phyloP scores from a whole-genome alignment of 2,113 vertebrate species.

The Odontophorus gujanensis region DNA sequence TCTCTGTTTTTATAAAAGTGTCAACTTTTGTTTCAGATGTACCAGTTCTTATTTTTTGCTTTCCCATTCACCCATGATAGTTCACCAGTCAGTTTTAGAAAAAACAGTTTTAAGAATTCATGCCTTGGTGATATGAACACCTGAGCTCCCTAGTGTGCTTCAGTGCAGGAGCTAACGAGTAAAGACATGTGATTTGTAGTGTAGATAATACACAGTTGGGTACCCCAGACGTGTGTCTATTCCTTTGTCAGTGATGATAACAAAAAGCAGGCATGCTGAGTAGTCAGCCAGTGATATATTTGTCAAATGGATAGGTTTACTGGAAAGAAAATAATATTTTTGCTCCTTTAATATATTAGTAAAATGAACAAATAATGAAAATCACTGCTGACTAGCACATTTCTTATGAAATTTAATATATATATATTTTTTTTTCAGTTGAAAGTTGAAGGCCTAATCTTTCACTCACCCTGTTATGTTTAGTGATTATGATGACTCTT shows the following conservation, averaged over 20 bases:
- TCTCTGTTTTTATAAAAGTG: constrained; percentile 31
- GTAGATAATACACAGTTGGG: constrained; percentile 68
- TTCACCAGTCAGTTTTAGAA: constrained; percentile 44
- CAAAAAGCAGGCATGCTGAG: constrained; percentile 43
- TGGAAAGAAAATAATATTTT: neutral
- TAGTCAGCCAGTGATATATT: neutral
- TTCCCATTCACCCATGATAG: constrained; percentile 34
- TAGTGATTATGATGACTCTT: neutral
- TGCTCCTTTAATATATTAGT: neutral
- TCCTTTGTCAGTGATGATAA: constrained; percentile 56
- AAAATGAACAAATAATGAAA: neutral
- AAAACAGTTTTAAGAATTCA: constrained; percentile 61
- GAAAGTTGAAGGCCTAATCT: neutral
- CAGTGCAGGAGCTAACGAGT: constrained; percentile 31
- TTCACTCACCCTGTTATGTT: neutral
- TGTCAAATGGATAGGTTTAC: neutral
- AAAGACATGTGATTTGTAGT: constrained; percentile 67
- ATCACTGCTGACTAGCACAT: neutral
- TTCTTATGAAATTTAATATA: neutral
- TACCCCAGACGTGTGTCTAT: constrained; percentile 16
- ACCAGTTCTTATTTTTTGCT: constrained; percentile 48
- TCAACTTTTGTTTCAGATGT: constrained; percentile 49
- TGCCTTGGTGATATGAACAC: constrained; percentile 60
- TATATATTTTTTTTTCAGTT: neutral
- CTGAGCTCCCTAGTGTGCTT: constrained; percentile 57